These are phyloP conservation scores for Macquaria ambigua DNA, from an alignment of 2,113 vertebrate genomes.

Conservation along the genomic window DNA sequence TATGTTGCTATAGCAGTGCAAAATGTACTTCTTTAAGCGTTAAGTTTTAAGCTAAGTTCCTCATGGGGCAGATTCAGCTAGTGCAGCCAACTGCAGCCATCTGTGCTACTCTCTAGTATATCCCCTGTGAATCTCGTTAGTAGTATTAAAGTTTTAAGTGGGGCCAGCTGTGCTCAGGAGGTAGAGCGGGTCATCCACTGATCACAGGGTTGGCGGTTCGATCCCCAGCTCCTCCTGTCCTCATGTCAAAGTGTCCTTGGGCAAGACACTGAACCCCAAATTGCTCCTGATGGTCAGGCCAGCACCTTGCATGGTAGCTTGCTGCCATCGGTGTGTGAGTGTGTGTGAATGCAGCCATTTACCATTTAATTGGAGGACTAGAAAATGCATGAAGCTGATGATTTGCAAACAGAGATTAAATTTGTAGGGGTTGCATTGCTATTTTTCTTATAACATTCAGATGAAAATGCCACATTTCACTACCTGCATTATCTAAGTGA, in stretches of 20 bases:
- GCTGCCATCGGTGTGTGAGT: too few species aligned
- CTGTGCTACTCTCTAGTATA: slow-evolving; percentile 33
- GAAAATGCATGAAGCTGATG: background rate
- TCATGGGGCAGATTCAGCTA: slow-evolving; percentile 24
- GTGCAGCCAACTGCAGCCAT: slow-evolving; percentile 48
- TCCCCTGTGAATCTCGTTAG: slow-evolving; percentile 21
- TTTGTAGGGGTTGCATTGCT: background rate
- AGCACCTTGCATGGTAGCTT: too few species aligned
- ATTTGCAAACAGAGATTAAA: slow-evolving; percentile 9
- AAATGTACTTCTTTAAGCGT: slow-evolving; percentile 19
- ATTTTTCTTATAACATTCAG: background rate
- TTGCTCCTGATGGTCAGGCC: too few species aligned
- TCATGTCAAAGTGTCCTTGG: too few species aligned
- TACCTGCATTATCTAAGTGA: background rate
- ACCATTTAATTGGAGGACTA: slow-evolving; percentile 7
- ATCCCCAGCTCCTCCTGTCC: too few species aligned
- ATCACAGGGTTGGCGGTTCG: too few species aligned
- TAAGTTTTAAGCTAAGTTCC: background rate
- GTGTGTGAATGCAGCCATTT: too few species aligned
- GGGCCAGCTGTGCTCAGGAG: too few species aligned
- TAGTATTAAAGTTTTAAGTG: slow-evolving; percentile 23
- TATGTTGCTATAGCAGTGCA: background rate
- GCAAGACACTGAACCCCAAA: too few species aligned
- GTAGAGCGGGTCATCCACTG: too few species aligned
- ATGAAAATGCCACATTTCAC: background rate